These are phyloP conservation scores for Scytalopus superciliaris DNA, from an alignment of 2,113 vertebrate species.

Conservation along the genomic window DNA sequence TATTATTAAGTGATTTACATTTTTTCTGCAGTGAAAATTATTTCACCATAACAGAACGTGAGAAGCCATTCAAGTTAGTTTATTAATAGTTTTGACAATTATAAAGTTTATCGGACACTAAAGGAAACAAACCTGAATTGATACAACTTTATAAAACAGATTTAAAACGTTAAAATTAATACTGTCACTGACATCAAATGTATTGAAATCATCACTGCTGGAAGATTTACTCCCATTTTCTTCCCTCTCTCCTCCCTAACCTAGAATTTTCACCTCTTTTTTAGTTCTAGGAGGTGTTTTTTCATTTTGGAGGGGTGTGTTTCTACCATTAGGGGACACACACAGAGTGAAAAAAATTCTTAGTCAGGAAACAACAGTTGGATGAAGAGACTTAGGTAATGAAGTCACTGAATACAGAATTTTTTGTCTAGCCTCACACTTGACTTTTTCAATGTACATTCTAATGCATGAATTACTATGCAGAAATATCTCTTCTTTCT, in stretches of 20 bases:
- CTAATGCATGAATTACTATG: neutral
- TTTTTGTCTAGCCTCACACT: neutral
- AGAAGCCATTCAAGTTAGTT: neutral
- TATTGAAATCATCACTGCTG: neutral
- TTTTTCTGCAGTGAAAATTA: neutral
- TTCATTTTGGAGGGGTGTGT: neutral
- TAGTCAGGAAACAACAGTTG: neutral
- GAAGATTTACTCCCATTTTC: neutral
- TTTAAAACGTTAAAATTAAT: neutral
- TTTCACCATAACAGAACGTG: neutral
- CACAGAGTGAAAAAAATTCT: neutral
- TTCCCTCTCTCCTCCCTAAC: neutral
- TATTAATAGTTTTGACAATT: neutral
- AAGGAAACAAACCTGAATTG: neutral
- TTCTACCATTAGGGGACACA: neutral
- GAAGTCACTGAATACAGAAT: neutral
- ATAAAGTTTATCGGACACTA: neutral
- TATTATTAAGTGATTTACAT: neutral
- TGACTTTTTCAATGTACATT: neutral
- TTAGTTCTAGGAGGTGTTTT: neutral
- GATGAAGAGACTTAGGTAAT: neutral
- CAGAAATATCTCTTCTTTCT: neutral
- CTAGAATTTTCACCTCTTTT: neutral
- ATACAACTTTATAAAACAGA: neutral
- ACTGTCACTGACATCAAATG: neutral